These are phyloP conservation scores for Odontesthes bonariensis DNA, from an alignment of 2,113 vertebrate species.

Conservation along the genomic window DNA sequence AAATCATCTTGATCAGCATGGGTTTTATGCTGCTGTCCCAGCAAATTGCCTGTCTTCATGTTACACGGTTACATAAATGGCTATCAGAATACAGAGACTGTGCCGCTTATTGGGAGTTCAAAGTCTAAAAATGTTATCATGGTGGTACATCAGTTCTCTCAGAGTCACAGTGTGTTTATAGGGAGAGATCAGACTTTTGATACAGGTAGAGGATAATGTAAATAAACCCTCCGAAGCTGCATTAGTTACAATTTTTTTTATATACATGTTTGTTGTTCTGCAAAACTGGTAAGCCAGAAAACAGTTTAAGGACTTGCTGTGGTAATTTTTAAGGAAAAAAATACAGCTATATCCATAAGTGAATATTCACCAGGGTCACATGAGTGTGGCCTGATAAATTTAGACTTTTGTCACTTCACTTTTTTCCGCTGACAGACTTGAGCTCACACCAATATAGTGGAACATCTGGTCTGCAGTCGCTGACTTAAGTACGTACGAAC, in stretches of 20 bases:
- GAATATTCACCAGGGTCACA: neutral
- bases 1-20: slow-evolving; percentile 27
- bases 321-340: slow-evolving; percentile 21
- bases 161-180: slow-evolving; percentile 10
- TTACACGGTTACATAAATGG: slow-evolving; percentile 18
- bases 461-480: neutral
- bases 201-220: slow-evolving; percentile 35
- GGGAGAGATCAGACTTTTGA: slow-evolving; percentile 52
- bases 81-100: slow-evolving; percentile 45
- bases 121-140: slow-evolving; percentile 46
- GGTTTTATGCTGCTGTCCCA: slow-evolving; percentile 33
- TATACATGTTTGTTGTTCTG: slow-evolving; percentile 60
- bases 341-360: neutral
- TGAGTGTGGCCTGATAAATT: neutral
- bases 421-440: neutral
- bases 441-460: neutral
- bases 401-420: too few relatives aligned
- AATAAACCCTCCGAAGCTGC: slow-evolving; percentile 37
- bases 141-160: slow-evolving; percentile 30
- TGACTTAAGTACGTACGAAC: neutral
- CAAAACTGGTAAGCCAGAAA: slow-evolving; percentile 14
- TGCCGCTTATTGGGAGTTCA: slow-evolving; percentile 48
- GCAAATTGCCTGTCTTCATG: slow-evolving; percentile 29
- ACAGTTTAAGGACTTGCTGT: too few relatives aligned
- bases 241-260: neutral